Conservation (phyloP, 2,113 vertebrate genomes). For the Heliornis fulica region DNA sequence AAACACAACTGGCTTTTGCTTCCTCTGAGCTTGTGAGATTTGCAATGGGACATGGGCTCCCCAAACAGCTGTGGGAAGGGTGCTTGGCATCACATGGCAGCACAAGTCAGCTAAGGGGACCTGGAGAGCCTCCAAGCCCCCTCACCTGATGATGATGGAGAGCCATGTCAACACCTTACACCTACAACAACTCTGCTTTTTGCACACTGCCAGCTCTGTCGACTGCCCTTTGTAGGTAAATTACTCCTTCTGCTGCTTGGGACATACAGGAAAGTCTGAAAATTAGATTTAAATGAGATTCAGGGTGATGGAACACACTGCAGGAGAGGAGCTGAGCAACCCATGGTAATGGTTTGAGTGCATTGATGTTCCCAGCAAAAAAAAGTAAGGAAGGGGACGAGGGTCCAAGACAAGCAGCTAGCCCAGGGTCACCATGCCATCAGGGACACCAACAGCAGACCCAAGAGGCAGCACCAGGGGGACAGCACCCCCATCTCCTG, state of each 20-base stretch:
- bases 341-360: accelerated
- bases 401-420: not conserved
- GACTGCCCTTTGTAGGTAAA: not conserved
- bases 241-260: not conserved
- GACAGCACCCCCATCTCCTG: not conserved
- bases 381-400: not conserved
- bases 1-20: not conserved
- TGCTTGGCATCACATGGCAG: not conserved
- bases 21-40: not conserved
- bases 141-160: not conserved
- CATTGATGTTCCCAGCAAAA: not conserved
- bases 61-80: not conserved
- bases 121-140: not conserved
- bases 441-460: not conserved
- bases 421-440: not conserved
- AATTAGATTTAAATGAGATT: not conserved
- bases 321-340: not conserved
- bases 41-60: not conserved
- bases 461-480: not conserved
- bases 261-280: not conserved
- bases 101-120: not conserved
- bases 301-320: accelerated
- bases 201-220: not conserved
- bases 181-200: not conserved
- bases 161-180: not conserved